Evolutionary conservation across 2,797 vertebrate species (phyloP).

Genomic region (Enteromius fasciolatus): DNA sequence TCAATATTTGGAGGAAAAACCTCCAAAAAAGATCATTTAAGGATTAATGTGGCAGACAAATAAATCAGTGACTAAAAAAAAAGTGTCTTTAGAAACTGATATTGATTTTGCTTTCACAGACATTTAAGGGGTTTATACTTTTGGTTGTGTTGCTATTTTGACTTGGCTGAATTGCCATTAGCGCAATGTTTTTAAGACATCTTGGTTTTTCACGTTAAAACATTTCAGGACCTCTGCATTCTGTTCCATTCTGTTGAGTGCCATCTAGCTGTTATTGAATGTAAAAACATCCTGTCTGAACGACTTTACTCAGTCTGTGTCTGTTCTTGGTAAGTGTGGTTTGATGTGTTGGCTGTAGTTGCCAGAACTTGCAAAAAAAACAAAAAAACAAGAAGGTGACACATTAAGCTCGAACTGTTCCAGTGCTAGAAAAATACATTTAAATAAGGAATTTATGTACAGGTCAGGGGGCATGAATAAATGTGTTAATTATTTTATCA

Average conservation of each 20-base stretch:
- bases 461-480: neutral
- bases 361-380: constrained; percentile 7
- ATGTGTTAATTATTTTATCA: neutral
- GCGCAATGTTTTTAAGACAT: neutral
- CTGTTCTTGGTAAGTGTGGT: neutral
- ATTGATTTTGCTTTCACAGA: neutral
- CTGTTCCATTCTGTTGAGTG: neutral
- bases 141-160: neutral
- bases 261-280: constrained; percentile 14
- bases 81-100: neutral
- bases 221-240: neutral
- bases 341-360: neutral
- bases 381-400: neutral
- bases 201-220: neutral
- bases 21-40: neutral
- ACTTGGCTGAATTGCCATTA: neutral
- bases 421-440: neutral
- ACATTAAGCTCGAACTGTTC: neutral
- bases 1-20: constrained; percentile 6
- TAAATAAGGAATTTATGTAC: neutral
- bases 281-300: constrained; percentile 17
- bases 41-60: neutral
- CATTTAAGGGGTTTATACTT: neutral
- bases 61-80: neutral
- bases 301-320: neutral